Conservation (phyloP, 2,888 invertebrate species). For the Callosobruchus maculatus region DNA sequence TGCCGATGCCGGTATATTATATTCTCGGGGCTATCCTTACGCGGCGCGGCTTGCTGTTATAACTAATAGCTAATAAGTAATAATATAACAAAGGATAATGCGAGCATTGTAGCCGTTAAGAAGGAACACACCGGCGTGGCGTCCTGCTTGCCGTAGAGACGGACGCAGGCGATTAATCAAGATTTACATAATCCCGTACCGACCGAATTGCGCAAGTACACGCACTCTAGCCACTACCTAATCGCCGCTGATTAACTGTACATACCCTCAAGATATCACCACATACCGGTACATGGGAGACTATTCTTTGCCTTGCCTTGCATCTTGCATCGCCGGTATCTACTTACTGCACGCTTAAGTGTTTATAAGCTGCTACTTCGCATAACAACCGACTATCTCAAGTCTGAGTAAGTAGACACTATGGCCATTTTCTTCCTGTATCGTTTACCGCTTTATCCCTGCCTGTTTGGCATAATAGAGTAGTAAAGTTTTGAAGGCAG, state of each 20-base stretch:
- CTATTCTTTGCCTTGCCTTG: background rate
- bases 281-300: background rate
- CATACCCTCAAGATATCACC: background rate
- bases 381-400: too few species aligned
- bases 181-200: constrained; percentile 17
- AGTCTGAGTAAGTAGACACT: background rate
- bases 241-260: background rate
- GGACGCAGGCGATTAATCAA: constrained; percentile 17
- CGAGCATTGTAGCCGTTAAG: background rate
- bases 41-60: background rate
- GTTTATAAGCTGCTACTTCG: background rate
- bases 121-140: background rate
- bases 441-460: background rate
- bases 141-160: background rate
- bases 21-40: background rate
- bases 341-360: background rate
- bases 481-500: too few species aligned
- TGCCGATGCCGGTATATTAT: background rate
- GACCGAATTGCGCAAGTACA: background rate
- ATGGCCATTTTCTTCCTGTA: background rate
- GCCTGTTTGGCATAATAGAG: too few species aligned
- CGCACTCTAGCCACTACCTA: background rate
- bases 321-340: background rate
- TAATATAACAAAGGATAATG: background rate
- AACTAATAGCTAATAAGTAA: background rate